Evolutionary conservation across 2,888 invertebrate genomes (phyloP), one percentile per base, ranked within the genome.

Genomic region (Drosophila diplacantha): DNA sequence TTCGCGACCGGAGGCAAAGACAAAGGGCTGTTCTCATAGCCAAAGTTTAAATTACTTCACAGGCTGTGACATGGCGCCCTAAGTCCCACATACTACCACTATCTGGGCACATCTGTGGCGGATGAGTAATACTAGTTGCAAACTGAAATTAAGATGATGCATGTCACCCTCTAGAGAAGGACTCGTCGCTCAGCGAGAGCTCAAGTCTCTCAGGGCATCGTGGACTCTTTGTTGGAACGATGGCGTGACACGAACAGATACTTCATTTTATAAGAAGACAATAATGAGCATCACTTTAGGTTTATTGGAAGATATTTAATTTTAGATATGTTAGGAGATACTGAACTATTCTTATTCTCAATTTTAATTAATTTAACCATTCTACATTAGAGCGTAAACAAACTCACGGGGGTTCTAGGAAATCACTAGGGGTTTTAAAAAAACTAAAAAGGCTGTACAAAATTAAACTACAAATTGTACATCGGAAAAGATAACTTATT

Each of bases 21-120:
- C 68, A 66, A 71, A 58, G 47, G 59, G 24, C 53, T 53, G 50
- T 39, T 26, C 58, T 39, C 63, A 59, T 64, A 35, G 74, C 52
- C 60, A 80, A 80, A 80, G 75, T 80, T 80, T 80, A 80, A 80
- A 80, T 80, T 80, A 81, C 80, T 80, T 64, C 63, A 51, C 81
- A 75, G 82, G 72, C 80, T 80, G 80, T 74, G 68, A 57, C 79
- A 68, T 34, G 55, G 46, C 53, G 57, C 31, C 53, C 61, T 50
- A 34, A 44, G 43, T 31, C 56, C 37, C 4, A 5, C 22, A 7
- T 16, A 34, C 49, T 49, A 3, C 35, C 51, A 50, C 50, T 34
- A 11, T n/a, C 16, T 14, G 18, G 52, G 20, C 71, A 63, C 80
- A 80, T 77, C 69, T 81, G 82, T 74, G 77, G 70, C 72, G 73